A percentile compares a stretch with the other conserved stretches of the same genome.
phyloP scores from a whole-genome alignment of 2,113 vertebrate genomes.

The Antechinus flavipes region DNA sequence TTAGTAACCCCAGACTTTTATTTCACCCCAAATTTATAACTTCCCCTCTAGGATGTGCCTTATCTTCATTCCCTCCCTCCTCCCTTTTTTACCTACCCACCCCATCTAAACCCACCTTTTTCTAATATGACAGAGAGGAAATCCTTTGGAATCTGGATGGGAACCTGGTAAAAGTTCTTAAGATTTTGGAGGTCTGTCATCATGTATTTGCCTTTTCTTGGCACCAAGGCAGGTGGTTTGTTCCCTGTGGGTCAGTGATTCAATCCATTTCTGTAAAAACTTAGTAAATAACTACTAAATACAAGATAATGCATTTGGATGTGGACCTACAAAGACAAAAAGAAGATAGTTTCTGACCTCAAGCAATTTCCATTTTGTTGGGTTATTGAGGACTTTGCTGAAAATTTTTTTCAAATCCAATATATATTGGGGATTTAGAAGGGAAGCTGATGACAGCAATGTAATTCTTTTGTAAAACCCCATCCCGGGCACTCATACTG shows the following conservation, averaged over 20 bases:
- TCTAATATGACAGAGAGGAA: conserved; percentile 81
- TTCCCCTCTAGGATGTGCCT: not conserved
- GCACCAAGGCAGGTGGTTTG: conserved; percentile 87
- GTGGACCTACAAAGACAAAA: not conserved
- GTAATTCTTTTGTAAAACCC: not conserved
- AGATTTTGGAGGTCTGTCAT: conserved; percentile 83
- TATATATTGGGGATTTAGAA: not conserved
- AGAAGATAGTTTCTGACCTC: not conserved
- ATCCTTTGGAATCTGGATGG: conserved; percentile 75
- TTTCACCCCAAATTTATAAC: not conserved
- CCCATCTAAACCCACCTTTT: conserved; percentile 85
- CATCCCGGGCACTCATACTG: not conserved
- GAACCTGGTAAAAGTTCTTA: conserved; percentile 86
- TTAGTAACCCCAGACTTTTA: not conserved
- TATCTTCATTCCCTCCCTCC: no score
- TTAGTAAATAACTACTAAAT: not conserved
- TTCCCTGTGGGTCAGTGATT: conserved; percentile 86
- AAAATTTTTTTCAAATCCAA: not conserved
- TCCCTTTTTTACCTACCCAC: not conserved
- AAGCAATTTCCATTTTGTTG: not conserved
- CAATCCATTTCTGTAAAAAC: not conserved
- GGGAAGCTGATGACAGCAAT: not conserved
- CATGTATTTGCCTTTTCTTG: conserved; percentile 89
- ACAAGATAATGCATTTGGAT: not conserved
- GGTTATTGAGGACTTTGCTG: not conserved